These are phyloP conservation scores for Rhynchonycteris naso DNA, from an alignment of 2,797 vertebrate species.

Conservation along the genomic window DNA sequence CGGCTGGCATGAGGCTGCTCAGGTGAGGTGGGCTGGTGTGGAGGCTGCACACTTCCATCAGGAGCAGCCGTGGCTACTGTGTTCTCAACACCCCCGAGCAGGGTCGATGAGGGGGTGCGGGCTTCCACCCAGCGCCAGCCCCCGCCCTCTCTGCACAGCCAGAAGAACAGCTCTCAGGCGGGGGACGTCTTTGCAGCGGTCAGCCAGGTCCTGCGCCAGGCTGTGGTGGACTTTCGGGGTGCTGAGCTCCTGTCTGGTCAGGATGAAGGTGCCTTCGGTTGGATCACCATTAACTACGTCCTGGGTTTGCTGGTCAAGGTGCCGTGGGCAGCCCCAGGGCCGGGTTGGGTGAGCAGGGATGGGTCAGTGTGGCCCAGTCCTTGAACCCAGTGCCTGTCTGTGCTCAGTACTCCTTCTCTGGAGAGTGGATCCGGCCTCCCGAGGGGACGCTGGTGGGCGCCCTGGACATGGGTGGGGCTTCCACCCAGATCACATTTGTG, in stretches of 20 bases:
- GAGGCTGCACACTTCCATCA: fast-evolving
- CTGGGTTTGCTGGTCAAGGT: constrained; percentile 93
- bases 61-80: not conserved
- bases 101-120: fast-evolving
- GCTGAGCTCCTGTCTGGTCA: constrained; percentile 89
- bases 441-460: constrained; percentile 88
- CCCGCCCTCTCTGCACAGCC: constrained; percentile 11
- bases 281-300: constrained; percentile 95
- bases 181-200: constrained; percentile 86
- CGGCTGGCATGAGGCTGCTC: constrained; percentile 96
- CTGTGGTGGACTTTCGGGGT: constrained; percentile 89
- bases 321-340: not conserved
- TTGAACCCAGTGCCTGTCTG: not conserved
- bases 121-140: not conserved
- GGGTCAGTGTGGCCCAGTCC: fast-evolving
- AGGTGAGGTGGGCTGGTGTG: constrained; percentile 80
- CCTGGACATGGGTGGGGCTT: constrained; percentile 93
- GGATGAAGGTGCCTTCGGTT: constrained; percentile 93
- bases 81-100: fast-evolving
- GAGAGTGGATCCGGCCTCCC: constrained; percentile 88
- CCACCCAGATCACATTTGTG: constrained; percentile 93
- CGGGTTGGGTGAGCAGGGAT: not conserved
- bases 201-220: constrained; percentile 83
- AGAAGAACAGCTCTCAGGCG: constrained; percentile 70
- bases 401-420: constrained; percentile 91